Evolutionary conservation across 2,888 invertebrate species (phyloP), one percentile per base, ranked within the genome.

Genomic region (Plagiodera versicolora): DNA sequence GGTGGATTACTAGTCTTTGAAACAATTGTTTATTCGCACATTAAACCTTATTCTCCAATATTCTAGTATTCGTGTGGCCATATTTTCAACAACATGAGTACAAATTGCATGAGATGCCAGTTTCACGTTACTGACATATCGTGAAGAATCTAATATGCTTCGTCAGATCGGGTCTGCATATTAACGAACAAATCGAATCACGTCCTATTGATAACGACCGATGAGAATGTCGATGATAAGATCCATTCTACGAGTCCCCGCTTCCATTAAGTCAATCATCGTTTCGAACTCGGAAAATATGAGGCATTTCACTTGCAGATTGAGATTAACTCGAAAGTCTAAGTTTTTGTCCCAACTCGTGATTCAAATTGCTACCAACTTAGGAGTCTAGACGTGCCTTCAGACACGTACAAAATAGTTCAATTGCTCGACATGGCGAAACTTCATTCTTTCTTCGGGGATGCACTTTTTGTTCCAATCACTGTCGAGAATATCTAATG

Each of bases 261-360:
- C 55, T 58, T 51, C 63, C 52, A 61, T 61, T 55, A 55, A 20
- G 53, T 51, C 60, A 62, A 55, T 63, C 63, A 62, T 63, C 54
- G 50, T 54, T 58, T 51, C 63, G 56, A 46, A 46, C 56, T 56
- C 64, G 64, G 66, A 69, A 24, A 67, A 67, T 69, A 72, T 72
- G 67, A 72, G 67, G 64, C 67, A 73, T 73, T 73, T 70, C 70
- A 71, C 71, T 73, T 71, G 72, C 71, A 72, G 68, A 73, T 71
- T 68, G 68, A 64, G 69, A 73, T 73, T 73, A 72, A 70, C 70
- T 69, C 65, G 64, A 70, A 67, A 62, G 67, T 61, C 62, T 64
- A 63, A 66, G 63, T 70, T 71, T 71, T 70, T 71, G 65, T 65
- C 63, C 49, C 66, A 60, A 60, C 64, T 60, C 60, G 68, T 64